phyloP scores from a whole-genome alignment of 2,113 vertebrate genomes.

The Ginglymostoma cirratum region DNA sequence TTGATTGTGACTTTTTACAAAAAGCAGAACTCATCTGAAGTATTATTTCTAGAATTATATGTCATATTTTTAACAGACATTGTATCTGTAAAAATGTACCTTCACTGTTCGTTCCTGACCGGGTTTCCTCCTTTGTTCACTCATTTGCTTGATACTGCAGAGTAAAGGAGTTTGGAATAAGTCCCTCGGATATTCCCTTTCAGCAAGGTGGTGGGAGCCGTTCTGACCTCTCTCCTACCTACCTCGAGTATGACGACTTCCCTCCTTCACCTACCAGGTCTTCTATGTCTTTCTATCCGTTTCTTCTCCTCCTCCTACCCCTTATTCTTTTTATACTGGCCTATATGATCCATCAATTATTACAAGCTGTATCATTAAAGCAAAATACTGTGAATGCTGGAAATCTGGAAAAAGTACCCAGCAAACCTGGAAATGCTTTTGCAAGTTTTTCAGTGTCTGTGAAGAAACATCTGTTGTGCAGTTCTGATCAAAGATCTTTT shows the following conservation, averaged over 20 bases:
- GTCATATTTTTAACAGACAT: not conserved
- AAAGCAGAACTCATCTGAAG: not conserved
- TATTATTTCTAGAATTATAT: not conserved
- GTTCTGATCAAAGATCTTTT: not conserved
- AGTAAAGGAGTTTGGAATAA: slow-evolving; percentile 99
- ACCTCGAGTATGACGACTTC: slow-evolving; percentile 78
- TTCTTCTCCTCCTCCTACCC: slow-evolving; percentile 43
- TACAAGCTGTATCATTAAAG: not conserved
- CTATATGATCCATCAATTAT: not conserved
- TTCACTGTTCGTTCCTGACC: slow-evolving; percentile 17
- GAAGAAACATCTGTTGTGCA: not conserved
- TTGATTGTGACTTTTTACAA: not conserved
- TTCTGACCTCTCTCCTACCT: slow-evolving; percentile 89
- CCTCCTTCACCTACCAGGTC: slow-evolving; percentile 70
- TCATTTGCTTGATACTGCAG: slow-evolving; percentile 73
- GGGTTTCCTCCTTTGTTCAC: slow-evolving; percentile 54
- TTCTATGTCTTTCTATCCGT: slow-evolving; percentile 58
- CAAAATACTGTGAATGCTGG: not conserved
- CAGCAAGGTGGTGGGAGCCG: slow-evolving; percentile 81
- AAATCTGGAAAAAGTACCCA: not conserved
- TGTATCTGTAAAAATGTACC: not conserved
- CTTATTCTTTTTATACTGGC: not conserved
- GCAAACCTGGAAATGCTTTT: not conserved
- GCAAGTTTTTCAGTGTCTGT: not conserved
- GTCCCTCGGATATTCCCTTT: slow-evolving; percentile 97